Evolutionary conservation across 2,888 invertebrate species (phyloP), one percentile per base, ranked within the genome.

Genomic region (Tyria jacobaeae): DNA sequence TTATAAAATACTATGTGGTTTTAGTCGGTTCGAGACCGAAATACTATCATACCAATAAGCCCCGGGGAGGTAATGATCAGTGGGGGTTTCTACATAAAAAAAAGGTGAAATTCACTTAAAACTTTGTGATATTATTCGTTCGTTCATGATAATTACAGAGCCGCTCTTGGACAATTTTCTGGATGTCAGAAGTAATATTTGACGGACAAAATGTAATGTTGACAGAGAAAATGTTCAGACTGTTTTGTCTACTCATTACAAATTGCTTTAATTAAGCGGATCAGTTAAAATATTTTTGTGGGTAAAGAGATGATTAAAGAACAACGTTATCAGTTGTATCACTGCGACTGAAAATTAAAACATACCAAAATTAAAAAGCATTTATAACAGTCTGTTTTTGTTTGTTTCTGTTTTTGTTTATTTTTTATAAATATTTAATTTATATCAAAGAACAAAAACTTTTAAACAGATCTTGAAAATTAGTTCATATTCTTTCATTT

Each of bases 101-200:
- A 73, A 68, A 70, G 71, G 70, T 74, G 73, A 74, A 78, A 75
- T 76, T 83, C 69, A 78, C 71, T 82, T 79, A 71, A 79, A 84
- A 83, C 68, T 84, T 82, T 74, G 60, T 57, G 71, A 70, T 73
- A 77, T 79, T 73, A 76, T 75, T 81, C 68, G 58, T n/a, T n/a
- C n/a, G n/a, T n/a, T 25, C n/a, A 25, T 48, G 56, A 39, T 41
- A 60, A 57, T 60, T 53, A 53, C 39, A 52, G n/a, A 27, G 34
- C 15, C 58, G 39, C 39, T 34, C n/a, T 52, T 52, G 58, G 58
- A 41, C 49, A 44, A 57, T 47, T 59, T 59, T 41, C 27, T 17
- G n/a, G 31, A 27, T 17, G 21, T 34, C 25, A 48, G n/a, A 21
- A 49, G 54, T 60, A 37, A 49, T 48, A 31, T 60, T 49, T 54